These are phyloP conservation scores for Bellardia bayeri DNA, from an alignment of 2,888 invertebrate genomes.

Conservation along the genomic window DNA sequence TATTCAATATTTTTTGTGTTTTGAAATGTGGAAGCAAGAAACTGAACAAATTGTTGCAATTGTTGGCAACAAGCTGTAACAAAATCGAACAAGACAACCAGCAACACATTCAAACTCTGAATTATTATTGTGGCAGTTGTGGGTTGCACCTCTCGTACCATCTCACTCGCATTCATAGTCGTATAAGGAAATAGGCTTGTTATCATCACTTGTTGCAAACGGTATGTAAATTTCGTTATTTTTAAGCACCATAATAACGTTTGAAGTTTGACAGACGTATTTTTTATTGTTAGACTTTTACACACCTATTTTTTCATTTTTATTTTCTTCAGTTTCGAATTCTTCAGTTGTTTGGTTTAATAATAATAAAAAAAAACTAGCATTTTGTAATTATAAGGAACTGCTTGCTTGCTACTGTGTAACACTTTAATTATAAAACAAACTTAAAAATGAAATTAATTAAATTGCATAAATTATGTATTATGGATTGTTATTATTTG, in stretches of 20 bases:
- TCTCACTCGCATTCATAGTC: conserved; percentile 7
- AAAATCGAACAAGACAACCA: conserved; percentile 32
- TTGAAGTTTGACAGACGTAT: conserved; percentile 56
- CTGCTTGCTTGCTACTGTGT: conserved; percentile 30
- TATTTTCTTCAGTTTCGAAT: conserved; percentile 3
- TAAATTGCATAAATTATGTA: conserved; percentile 38
- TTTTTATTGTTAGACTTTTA: conserved; percentile 45
- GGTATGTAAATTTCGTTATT: conserved; percentile 56
- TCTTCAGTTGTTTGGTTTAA: conserved; percentile 30
- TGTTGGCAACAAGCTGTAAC: conserved; percentile 56
- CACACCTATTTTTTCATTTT: conserved; percentile 51
- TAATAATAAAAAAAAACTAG: not conserved
- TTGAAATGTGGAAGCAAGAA: conserved; percentile 63
- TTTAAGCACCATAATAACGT: conserved; percentile 47
- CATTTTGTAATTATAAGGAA: conserved; percentile 54
- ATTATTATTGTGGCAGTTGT: conserved; percentile 56
- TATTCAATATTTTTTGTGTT: conserved; percentile 17
- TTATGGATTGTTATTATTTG: conserved; percentile 29
- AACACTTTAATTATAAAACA: conserved; percentile 56
- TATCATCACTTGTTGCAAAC: conserved; percentile 72
- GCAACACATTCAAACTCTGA: conserved; percentile 15
- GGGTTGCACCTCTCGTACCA: conserved; percentile 28
- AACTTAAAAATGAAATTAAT: conserved; percentile 15
- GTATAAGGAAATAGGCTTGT: conserved; percentile 72
- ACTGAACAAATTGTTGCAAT: conserved; percentile 63